Evolutionary conservation across 64 coral and sea anemone species (phyloP).

Genomic region (Astreopora myriophthalma): DNA sequence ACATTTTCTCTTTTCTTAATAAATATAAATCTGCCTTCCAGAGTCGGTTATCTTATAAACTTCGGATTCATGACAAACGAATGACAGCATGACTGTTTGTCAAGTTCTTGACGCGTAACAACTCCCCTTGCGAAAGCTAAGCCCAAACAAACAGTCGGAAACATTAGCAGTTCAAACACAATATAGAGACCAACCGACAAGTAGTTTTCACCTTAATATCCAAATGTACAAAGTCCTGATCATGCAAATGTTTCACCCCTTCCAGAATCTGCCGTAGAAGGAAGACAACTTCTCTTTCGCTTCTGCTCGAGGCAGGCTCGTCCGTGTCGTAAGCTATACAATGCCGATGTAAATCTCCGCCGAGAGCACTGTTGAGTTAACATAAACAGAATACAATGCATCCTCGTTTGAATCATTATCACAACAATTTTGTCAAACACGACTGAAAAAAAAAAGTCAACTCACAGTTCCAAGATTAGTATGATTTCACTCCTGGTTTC

Average conservation of each 20-base stretch:
- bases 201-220: conserved; percentile 79
- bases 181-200: conserved; percentile 3
- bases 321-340: conserved; percentile 87
- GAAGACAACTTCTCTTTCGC: conserved; percentile 92
- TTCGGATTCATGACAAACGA: not conserved
- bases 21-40: conserved; percentile 2
- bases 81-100: conserved; percentile 7
- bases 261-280: conserved; percentile 90
- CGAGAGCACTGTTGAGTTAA: conserved; percentile 85
- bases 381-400: conserved; percentile 55
- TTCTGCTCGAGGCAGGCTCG: conserved; percentile 79
- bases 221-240: conserved; percentile 78
- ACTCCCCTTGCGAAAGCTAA: not conserved
- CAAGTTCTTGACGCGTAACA: conserved; percentile 30
- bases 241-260: conserved; percentile 86
- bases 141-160: conserved; percentile 34
- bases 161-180: conserved; percentile 46
- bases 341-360: conserved; percentile 88
- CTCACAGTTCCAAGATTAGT: conserved; percentile 93
- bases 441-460: not conserved
- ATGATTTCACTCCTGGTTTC: conserved; percentile 92
- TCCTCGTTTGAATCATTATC: conserved; percentile 5
- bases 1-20: not conserved
- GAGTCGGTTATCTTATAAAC: not conserved
- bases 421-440: conserved; percentile 17